phyloP scores from a whole-genome alignment of 2,888 invertebrate genomes.

The Melanotus villosus region DNA sequence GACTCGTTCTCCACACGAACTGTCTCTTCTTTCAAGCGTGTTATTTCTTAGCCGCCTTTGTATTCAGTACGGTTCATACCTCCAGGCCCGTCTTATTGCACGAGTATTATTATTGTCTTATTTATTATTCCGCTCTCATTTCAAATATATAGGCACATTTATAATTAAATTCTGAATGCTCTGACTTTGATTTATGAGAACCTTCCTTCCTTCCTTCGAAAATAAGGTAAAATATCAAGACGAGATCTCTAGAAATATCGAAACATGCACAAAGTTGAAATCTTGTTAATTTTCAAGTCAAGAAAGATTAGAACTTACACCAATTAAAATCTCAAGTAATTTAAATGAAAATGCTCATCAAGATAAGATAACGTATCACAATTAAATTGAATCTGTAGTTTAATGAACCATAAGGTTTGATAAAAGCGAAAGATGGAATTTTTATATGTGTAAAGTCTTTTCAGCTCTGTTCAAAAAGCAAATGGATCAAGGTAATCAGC shows the following conservation, averaged over 20 bases:
- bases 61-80: constrained; percentile 53
- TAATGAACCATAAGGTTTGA: too few species aligned
- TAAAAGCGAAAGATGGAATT: too few species aligned
- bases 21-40: constrained; percentile 52
- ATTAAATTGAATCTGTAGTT: too few species aligned
- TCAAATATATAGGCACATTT: constrained; percentile 48
- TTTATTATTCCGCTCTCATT: constrained; percentile 51
- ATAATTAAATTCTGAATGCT: constrained; percentile 48
- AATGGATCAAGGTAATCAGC: too few species aligned
- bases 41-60: constrained; percentile 51
- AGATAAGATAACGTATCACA: too few species aligned
- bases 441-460: too few species aligned
- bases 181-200: constrained; percentile 43
- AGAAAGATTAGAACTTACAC: too few species aligned
- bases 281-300: too few species aligned
- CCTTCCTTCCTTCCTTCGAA: not conserved
- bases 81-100: constrained; percentile 49
- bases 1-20: constrained; percentile 52
- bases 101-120: constrained; percentile 52
- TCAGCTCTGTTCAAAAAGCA: too few species aligned
- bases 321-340: too few species aligned
- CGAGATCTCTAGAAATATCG: not conserved
- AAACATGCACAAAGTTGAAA: too few species aligned
- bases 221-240: constrained; percentile 10
- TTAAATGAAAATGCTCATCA: too few species aligned